phyloP scores from a whole-genome alignment of 2,113 vertebrate genomes.

The Vireo altiloquus region DNA sequence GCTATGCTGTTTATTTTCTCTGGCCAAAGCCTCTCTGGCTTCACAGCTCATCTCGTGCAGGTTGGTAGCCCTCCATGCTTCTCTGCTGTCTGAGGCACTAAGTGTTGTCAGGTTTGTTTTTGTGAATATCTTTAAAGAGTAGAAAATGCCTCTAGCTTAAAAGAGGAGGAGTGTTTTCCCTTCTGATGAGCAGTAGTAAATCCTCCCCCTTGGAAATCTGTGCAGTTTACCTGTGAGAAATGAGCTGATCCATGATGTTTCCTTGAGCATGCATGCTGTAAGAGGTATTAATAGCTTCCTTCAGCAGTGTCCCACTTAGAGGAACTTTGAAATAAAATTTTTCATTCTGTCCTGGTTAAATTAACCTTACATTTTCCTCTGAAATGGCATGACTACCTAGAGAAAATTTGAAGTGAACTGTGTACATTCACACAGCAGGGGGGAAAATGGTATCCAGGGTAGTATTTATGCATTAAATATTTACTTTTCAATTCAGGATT shows the following conservation, averaged over 20 bases:
- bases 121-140: not conserved
- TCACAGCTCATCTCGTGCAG: not conserved
- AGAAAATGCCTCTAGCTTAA: not conserved
- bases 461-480: slow-evolving; percentile 43
- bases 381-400: not conserved
- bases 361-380: slow-evolving; percentile 43
- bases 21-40: not conserved
- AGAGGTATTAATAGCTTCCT: slow-evolving; percentile 33
- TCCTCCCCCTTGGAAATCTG: not conserved
- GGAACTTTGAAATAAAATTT: not conserved
- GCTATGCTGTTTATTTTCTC: not conserved
- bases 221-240: not conserved
- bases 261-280: not conserved
- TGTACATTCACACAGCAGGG: not conserved
- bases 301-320: slow-evolving; percentile 17
- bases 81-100: not conserved
- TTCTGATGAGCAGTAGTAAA: not conserved
- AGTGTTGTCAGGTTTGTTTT: not conserved
- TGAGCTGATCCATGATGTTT: not conserved
- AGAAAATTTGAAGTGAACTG: not conserved
- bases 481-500: slow-evolving; percentile 18
- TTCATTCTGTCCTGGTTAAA: slow-evolving; percentile 41
- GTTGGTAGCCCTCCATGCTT: not conserved
- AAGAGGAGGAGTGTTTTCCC: slow-evolving; percentile 1
- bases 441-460: not conserved